Percentiles rank a stretch among this genome's conserved stretches.
Evolutionary conservation across 2,113 vertebrate genomes (phyloP).

Genomic region (Leucoraja erinaceus): DNA sequence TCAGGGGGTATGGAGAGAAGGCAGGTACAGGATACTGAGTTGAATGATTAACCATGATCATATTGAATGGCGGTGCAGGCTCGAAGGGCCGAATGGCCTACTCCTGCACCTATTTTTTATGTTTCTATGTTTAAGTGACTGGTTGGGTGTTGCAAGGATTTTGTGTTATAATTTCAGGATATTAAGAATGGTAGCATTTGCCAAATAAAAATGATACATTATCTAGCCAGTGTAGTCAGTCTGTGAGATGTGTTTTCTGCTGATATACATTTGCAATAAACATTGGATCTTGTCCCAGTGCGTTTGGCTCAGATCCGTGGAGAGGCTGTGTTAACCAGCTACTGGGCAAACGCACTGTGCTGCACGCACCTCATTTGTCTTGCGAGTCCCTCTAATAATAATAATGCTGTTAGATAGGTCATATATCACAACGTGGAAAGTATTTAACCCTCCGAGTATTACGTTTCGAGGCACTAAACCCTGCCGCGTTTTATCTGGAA

Average conservation of each 20-base stretch:
- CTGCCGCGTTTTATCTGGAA: background rate
- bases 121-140: too few relatives aligned
- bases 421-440: conserved; percentile 33
- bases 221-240: background rate
- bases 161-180: conserved; percentile 12
- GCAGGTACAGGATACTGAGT: too few relatives aligned
- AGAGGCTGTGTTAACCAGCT: background rate
- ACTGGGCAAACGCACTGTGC: background rate
- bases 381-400: conserved; percentile 13
- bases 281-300: background rate
- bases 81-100: too few relatives aligned
- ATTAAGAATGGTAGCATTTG: background rate
- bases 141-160: background rate
- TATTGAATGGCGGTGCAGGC: too few relatives aligned
- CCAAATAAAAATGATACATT: background rate
- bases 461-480: background rate
- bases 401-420: conserved; percentile 31
- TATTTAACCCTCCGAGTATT: conserved; percentile 35
- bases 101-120: too few relatives aligned
- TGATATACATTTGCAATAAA: background rate
- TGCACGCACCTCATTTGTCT: background rate
- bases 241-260: background rate
- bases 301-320: background rate
- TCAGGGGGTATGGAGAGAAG: too few relatives aligned
- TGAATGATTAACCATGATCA: too few relatives aligned